Evolutionary conservation across 2,888 invertebrate species (phyloP).

Genomic region (Neoitamus cyanurus): DNA sequence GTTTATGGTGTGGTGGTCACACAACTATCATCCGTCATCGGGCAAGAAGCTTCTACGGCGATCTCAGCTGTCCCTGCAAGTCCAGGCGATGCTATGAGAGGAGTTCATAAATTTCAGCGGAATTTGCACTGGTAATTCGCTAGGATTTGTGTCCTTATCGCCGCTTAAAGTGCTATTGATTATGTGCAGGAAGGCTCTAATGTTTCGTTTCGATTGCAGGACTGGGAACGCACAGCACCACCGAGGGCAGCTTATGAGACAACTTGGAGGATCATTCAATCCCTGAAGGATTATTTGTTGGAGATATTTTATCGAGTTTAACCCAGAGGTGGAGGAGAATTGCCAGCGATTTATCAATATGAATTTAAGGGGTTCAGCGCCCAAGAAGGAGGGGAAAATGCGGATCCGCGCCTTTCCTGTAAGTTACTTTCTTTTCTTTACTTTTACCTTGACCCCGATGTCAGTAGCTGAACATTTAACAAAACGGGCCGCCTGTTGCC

Average conservation of each 20-base stretch:
- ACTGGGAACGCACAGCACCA: neutral
- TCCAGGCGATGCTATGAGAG: slow-evolving; percentile 7
- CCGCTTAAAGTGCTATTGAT: neutral
- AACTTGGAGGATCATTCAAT: neutral
- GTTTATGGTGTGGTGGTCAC: slow-evolving; percentile 27
- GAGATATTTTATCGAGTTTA: neutral
- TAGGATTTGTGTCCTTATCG: neutral
- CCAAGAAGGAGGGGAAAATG: slow-evolving; percentile 96
- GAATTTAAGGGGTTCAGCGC: slow-evolving; percentile 70
- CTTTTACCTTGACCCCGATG: neutral
- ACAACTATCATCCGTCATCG: slow-evolving; percentile 27
- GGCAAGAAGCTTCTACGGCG: slow-evolving; percentile 4
- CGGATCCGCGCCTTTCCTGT: slow-evolving; percentile 98
- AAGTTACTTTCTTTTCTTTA: slow-evolving; percentile 68
- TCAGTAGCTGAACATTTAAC: neutral
- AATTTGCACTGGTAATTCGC: neutral
- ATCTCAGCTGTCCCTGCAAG: slow-evolving; percentile 22
- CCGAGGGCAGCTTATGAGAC: neutral
- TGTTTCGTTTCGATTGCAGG: neutral
- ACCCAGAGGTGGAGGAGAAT: slow-evolving; percentile 61
- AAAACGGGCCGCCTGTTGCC: neutral
- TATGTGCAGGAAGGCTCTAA: neutral
- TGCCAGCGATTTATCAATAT: slow-evolving; percentile 61
- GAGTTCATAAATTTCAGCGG: neutral
- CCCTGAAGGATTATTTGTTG: neutral